These are phyloP conservation scores for Caenorhabditis sp. DNA, from an alignment of 2,888 invertebrate genomes.

Conservation along the genomic window DNA sequence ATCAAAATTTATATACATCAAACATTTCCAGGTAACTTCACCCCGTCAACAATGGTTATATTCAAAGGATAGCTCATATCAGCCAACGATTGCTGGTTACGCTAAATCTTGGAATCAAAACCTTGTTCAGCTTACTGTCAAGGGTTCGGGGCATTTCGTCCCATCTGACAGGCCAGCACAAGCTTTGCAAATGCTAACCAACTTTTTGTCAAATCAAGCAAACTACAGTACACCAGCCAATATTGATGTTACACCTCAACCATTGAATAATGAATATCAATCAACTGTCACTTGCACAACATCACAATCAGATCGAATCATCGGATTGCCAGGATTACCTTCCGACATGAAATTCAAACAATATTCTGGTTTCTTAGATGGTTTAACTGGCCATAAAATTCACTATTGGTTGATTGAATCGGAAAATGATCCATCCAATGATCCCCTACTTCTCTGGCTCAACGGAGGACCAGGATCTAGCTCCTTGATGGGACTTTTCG, in stretches of 20 bases:
- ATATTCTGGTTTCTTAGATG: conserved; percentile 61
- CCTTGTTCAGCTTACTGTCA: conserved; percentile 46
- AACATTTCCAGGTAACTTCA: neutral
- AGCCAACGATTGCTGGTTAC: conserved; percentile 45
- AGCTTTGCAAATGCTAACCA: conserved; percentile 61
- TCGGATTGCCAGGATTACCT: conserved; percentile 42
- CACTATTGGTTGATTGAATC: conserved; percentile 71
- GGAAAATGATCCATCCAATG: conserved; percentile 40
- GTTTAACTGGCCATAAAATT: conserved; percentile 67
- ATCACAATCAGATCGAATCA: conserved; percentile 34
- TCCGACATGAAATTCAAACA: conserved; percentile 33
- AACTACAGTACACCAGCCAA: conserved; percentile 50
- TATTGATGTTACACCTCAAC: conserved; percentile 37
- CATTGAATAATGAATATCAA: conserved; percentile 4
- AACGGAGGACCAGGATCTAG: conserved; percentile 73
- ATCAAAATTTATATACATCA: neutral
- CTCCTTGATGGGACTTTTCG: conserved; percentile 72
- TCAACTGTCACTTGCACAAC: conserved; percentile 3
- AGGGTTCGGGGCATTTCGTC: conserved; percentile 54
- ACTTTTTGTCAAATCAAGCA: conserved; percentile 48
- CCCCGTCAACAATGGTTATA: conserved; percentile 46
- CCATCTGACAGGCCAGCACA: conserved; percentile 58
- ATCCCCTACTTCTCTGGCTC: conserved; percentile 55
- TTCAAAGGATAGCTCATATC: conserved; percentile 8
- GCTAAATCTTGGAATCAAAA: conserved; percentile 44